Conservation (phyloP, 2,888 invertebrate species). For the Andrena dorsata region DNA sequence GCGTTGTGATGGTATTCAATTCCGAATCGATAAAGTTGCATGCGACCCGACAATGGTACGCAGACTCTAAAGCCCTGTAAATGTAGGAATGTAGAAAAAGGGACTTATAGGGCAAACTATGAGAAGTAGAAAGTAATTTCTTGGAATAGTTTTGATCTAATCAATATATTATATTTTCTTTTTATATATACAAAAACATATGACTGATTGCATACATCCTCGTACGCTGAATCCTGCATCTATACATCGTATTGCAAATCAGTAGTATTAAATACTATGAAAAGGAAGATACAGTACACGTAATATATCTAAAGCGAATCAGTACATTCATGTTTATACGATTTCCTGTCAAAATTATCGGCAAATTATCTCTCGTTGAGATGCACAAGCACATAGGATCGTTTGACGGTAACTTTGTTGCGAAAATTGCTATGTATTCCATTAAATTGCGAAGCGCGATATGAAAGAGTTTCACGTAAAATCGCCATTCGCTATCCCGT, state of each 20-base stretch:
- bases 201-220: constrained; percentile 23
- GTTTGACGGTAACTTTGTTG: constrained; percentile 12
- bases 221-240: constrained; percentile 14
- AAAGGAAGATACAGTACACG: constrained; percentile 24
- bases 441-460: neutral
- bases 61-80: too few species aligned
- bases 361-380: constrained; percentile 24
- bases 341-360: constrained; percentile 1
- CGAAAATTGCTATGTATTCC: neutral
- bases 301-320: constrained; percentile 26
- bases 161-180: constrained; percentile 57
- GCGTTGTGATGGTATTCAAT: too few species aligned
- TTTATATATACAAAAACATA: constrained; percentile 44
- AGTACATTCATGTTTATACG: constrained; percentile 5
- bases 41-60: too few species aligned
- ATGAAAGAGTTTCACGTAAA: neutral
- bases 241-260: constrained; percentile 23
- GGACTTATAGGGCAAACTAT: too few species aligned
- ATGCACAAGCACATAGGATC: constrained; percentile 8
- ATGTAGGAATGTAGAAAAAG: too few species aligned
- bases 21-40: too few species aligned
- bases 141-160: constrained; percentile 28
- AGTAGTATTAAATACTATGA: constrained; percentile 25
- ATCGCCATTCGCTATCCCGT: constrained; percentile 6
- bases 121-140: neutral